Evolutionary conservation across 1,140 invertebrate species (phyloP).

Genomic region (Drosophila gunungcola): DNA sequence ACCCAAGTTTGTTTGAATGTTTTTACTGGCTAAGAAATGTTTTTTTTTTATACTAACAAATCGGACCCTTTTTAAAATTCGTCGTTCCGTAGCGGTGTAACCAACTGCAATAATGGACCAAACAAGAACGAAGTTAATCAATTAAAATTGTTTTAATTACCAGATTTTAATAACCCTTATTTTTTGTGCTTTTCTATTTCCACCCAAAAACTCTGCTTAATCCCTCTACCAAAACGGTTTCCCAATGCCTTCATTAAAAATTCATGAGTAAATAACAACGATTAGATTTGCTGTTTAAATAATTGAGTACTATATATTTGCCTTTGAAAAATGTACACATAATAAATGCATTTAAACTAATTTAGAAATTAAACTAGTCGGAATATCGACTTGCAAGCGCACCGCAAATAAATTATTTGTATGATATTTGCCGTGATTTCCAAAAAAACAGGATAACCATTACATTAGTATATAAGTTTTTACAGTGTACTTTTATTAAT

Average conservation of each 20-base stretch:
- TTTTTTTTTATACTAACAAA: too few species aligned
- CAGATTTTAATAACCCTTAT: too few species aligned
- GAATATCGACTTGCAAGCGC: conserved; percentile 69
- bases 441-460: conserved; percentile 58
- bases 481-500: conserved; percentile 76
- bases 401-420: conserved; percentile 40
- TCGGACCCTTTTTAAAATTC: too few species aligned
- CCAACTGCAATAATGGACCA: too few species aligned
- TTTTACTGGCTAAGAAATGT: too few species aligned
- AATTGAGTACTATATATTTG: conserved; percentile 81
- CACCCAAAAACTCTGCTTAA: not conserved
- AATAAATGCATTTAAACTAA: conserved; percentile 78
- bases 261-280: conserved; percentile 41
- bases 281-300: conserved; percentile 61
- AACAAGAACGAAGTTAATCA: too few species aligned
- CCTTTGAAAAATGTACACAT: conserved; percentile 73
- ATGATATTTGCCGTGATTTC: conserved; percentile 62
- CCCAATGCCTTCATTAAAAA: conserved; percentile 10
- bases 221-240: conserved; percentile 24
- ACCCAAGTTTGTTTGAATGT: too few species aligned
- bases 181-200: not conserved
- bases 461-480: conserved; percentile 60
- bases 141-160: too few species aligned
- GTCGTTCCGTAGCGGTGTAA: too few species aligned
- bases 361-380: conserved; percentile 80